A percentile compares a stretch with the other conserved stretches of the same genome.
Evolutionary conservation across 2,113 vertebrate species (phyloP).

Genomic region (Phyllopteryx taeniolatus): DNA sequence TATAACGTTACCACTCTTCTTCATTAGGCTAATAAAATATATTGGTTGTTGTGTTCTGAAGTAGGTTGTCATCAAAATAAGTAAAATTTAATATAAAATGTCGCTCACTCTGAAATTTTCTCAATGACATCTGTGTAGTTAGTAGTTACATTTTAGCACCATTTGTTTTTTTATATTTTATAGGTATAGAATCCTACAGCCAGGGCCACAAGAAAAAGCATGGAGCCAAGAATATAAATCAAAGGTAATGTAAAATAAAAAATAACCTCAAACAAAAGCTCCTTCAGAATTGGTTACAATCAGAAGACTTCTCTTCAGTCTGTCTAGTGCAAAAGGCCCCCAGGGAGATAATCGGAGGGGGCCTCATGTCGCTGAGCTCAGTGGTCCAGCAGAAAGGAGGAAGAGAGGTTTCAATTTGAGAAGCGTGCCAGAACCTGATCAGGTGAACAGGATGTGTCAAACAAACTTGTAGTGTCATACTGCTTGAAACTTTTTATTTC

Average conservation of each 20-base stretch:
- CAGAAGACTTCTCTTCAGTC: background rate
- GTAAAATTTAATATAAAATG: too few species aligned
- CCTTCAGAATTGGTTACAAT: background rate
- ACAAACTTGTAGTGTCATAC: too few species aligned
- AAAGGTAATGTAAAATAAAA: conserved; percentile 65
- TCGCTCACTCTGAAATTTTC: too few species aligned
- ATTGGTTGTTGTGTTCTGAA: too few species aligned
- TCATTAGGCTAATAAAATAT: too few species aligned
- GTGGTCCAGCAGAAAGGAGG: conserved; percentile 81
- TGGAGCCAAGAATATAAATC: conserved; percentile 77
- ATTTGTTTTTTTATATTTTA: background rate
- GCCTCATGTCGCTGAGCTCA: conserved; percentile 73
- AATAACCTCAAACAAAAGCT: background rate
- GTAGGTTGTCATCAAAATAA: background rate
- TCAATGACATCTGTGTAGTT: background rate
- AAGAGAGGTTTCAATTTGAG: conserved; percentile 70
- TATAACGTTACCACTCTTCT: too few species aligned
- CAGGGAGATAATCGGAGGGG: conserved; percentile 71
- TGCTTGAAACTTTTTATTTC: too few species aligned
- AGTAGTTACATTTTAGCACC: background rate
- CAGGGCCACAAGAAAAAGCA: conserved; percentile 83
- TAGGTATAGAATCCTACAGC: conserved; percentile 72
- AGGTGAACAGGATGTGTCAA: conserved; percentile 60
- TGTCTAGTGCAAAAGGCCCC: conserved; percentile 70
- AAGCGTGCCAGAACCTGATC: conserved; percentile 75